Evolutionary conservation across 2,113 vertebrate genomes (phyloP).

Genomic region (Glaucidium brasilianum): DNA sequence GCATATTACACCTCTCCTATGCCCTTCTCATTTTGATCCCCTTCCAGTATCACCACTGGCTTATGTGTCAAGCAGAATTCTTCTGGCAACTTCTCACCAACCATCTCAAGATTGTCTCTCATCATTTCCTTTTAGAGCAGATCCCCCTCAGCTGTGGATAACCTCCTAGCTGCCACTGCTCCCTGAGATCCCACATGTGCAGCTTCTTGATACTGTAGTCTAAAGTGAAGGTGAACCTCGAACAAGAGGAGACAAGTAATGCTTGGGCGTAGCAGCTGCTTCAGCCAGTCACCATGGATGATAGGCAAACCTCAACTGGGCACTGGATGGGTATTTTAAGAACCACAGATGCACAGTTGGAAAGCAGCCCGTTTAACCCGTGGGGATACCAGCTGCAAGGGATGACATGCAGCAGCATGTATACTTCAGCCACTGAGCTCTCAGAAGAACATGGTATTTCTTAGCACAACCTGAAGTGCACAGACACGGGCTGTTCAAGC

Average conservation of each 20-base stretch:
- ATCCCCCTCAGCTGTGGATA: background rate
- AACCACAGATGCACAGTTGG: background rate
- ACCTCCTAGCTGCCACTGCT: background rate
- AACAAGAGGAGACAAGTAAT: background rate
- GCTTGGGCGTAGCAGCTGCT: constrained; percentile 44
- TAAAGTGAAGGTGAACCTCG: background rate
- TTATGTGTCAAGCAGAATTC: background rate
- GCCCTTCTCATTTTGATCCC: background rate
- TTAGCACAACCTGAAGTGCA: background rate
- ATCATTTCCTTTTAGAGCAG: background rate
- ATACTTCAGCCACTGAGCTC: background rate
- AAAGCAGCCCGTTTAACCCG: background rate
- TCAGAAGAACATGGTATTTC: background rate
- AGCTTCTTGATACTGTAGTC: background rate
- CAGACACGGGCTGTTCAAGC: background rate
- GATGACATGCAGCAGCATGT: background rate
- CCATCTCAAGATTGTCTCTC: background rate
- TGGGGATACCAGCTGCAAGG: background rate
- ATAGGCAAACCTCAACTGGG: background rate
- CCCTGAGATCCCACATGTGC: background rate
- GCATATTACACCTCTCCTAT: background rate
- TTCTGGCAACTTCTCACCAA: background rate
- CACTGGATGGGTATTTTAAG: constrained; percentile 29
- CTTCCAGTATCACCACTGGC: background rate
- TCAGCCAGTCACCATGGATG: constrained; percentile 38